phyloP scores from a whole-genome alignment of 2,888 invertebrate genomes.

The Sylvicola fuscatus region DNA sequence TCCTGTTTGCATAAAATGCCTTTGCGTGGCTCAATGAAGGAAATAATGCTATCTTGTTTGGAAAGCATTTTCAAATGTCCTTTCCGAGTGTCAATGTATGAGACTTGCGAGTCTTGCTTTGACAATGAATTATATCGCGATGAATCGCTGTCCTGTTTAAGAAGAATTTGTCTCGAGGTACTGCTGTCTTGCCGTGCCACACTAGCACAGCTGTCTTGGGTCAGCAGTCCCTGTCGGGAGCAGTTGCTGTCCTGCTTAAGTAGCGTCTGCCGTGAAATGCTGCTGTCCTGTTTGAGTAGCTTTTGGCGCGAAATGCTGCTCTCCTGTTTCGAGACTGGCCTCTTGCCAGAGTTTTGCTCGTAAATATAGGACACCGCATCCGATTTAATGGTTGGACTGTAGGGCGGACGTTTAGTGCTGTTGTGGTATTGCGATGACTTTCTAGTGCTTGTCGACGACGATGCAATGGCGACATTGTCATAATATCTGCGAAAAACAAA shows the following conservation, averaged over 20 bases:
- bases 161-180: slow-evolving; percentile 16
- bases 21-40: slow-evolving; percentile 18
- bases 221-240: slow-evolving; percentile 12
- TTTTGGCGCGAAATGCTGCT: slow-evolving; percentile 17
- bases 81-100: slow-evolving; percentile 23
- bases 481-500: slow-evolving; percentile 33
- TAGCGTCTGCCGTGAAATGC: slow-evolving; percentile 21
- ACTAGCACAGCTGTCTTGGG: not conserved
- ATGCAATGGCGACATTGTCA: slow-evolving; percentile 69
- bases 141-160: slow-evolving; percentile 23
- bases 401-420: slow-evolving; percentile 26
- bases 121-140: slow-evolving; percentile 20
- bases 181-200: slow-evolving; percentile 9
- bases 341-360: slow-evolving; percentile 22
- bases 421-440: slow-evolving; percentile 73
- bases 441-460: slow-evolving; percentile 65
- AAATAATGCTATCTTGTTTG: slow-evolving; percentile 19
- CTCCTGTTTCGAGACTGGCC: slow-evolving; percentile 24
- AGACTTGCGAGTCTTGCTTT: slow-evolving; percentile 25
- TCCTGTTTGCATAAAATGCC: slow-evolving; percentile 15
- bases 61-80: slow-evolving; percentile 11
- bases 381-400: slow-evolving; percentile 31
- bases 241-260: slow-evolving; percentile 25
- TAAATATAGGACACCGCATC: slow-evolving; percentile 35
- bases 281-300: slow-evolving; percentile 23